Base-by-base conservation (phyloP, 2,113 vertebrate genomes). In the Phaetusa simplex region DNA sequence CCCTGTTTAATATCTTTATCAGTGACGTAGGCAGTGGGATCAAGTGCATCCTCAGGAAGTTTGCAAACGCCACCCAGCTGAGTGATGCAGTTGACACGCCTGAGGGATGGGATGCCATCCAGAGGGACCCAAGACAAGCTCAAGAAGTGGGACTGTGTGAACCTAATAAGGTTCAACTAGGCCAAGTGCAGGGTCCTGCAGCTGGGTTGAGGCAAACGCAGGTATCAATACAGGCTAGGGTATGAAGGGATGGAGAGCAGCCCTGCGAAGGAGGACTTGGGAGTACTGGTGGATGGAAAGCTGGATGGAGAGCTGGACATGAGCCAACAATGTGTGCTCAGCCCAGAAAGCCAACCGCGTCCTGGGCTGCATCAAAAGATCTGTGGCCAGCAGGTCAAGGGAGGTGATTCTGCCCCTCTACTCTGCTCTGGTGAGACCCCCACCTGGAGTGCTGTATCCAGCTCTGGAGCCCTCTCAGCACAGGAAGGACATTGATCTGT, bases 311-410 rank as follows among this genome's bases (percentile, higher is more conserved):
- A 72, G 27, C 12, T 21, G 15, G 26, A 18, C 27, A 53, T 23
- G 16, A 40, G 8, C 20, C 2, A 1, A 5, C 17, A 58, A 13
- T 2, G 5, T 40, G 5, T 1, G 0, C 42, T 77, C 1, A 82
- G 56, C 32, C 43, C 42, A 77, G 36, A 58, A 56, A 9, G 23
- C 11, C 22, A 58, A 30, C 6, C 0, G 1, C 11, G 27, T 32
- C 21, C 55, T 38, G 22, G 26, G 26, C 47, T 43, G 22, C 42
- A 70, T 13, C 12, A 23, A 70, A 70, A 82, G 47, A 2, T 34
- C 22, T 1, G 1, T 56, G 36, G 8, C 8, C 40, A 74, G 40
- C n/a, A 62, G 30, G 20, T 49, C 1, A 0, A 49, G 11, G 12
- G 22, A 74, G 15, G 30, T 0, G 12, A 69, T 43, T 49, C 47